Conservation (phyloP, 2,113 vertebrate genomes). For the Halichoeres trimaculatus region DNA sequence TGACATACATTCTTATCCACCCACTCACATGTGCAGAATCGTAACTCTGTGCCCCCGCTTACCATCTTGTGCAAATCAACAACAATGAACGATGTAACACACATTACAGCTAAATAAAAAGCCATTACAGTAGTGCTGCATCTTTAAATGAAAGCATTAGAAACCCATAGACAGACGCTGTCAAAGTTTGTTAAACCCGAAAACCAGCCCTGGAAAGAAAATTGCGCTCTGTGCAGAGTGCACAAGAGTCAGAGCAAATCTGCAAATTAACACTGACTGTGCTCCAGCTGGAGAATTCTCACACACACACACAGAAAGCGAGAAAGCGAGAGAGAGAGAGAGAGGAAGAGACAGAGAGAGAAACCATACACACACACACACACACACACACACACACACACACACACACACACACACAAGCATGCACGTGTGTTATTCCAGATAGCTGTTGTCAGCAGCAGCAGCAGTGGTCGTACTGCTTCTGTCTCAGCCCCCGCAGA, state of each 20-base stretch:
- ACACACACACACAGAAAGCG: slow-evolving; percentile 60
- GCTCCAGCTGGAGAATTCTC: slow-evolving; percentile 70
- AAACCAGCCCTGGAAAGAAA: slow-evolving; percentile 10
- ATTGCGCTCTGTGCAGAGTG: not conserved
- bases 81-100: slow-evolving; percentile 14
- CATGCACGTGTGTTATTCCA: slow-evolving; percentile 17
- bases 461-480: slow-evolving; percentile 24
- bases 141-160: no score
- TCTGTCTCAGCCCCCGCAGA: slow-evolving; percentile 16
- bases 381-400: slow-evolving; percentile 43
- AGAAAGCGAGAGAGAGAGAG: no score
- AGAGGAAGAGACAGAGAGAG: no score
- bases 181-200: no score
- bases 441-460: slow-evolving; percentile 29
- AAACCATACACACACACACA: not conserved
- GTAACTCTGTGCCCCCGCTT: slow-evolving; percentile 45
- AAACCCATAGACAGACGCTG: no score
- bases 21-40: slow-evolving; percentile 52
- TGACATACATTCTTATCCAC: slow-evolving; percentile 40
- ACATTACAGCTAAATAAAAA: slow-evolving; percentile 34
- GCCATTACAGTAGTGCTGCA: slow-evolving; percentile 62
- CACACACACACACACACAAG: slow-evolving; percentile 45
- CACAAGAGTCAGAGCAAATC: slow-evolving; percentile 37
- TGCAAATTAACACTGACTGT: slow-evolving; percentile 36
- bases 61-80: slow-evolving; percentile 16